These are phyloP conservation scores for Amphiduros pacificus DNA, from an alignment of 2,888 invertebrate genomes.

Conservation along the genomic window DNA sequence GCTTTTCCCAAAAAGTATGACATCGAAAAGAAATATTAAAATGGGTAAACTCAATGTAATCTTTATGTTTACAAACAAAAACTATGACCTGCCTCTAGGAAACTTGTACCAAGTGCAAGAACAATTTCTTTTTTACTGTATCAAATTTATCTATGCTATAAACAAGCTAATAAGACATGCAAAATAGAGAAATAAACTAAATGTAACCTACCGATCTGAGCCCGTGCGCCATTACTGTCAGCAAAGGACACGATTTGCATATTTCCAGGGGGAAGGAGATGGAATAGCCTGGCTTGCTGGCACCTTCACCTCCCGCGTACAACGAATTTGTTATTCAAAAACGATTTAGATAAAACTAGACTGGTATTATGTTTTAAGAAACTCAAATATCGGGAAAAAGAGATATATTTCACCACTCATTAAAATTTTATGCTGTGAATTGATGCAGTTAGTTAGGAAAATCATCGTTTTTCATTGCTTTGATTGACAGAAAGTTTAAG, in stretches of 20 bases:
- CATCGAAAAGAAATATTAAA: constrained; percentile 15
- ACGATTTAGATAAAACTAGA: too few relatives aligned
- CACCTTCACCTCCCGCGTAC: neutral
- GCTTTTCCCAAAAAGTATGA: constrained; percentile 9
- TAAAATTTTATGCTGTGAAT: too few relatives aligned
- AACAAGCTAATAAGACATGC: neutral
- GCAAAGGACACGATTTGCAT: constrained; percentile 16
- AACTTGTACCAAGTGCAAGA: constrained; percentile 8
- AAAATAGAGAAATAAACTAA: constrained; percentile 15
- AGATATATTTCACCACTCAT: too few relatives aligned
- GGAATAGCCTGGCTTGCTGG: neutral
- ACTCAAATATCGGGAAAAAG: too few relatives aligned
- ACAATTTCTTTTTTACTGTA: constrained; percentile 12
- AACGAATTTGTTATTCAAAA: neutral
- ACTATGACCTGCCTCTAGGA: neutral
- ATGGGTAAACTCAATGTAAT: constrained; percentile 9
- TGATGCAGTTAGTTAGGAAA: too few relatives aligned
- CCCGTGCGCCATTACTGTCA: constrained; percentile 18
- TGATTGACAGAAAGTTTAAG: constrained; percentile 5
- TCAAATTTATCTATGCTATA: neutral
- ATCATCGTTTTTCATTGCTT: too few relatives aligned
- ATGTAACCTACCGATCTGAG: constrained; percentile 6
- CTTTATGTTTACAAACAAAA: neutral
- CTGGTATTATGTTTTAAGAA: too few relatives aligned
- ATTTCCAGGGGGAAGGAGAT: constrained; percentile 1